These are phyloP conservation scores for Origma solitaria DNA, from an alignment of 2,113 vertebrate species.

Conservation along the genomic window DNA sequence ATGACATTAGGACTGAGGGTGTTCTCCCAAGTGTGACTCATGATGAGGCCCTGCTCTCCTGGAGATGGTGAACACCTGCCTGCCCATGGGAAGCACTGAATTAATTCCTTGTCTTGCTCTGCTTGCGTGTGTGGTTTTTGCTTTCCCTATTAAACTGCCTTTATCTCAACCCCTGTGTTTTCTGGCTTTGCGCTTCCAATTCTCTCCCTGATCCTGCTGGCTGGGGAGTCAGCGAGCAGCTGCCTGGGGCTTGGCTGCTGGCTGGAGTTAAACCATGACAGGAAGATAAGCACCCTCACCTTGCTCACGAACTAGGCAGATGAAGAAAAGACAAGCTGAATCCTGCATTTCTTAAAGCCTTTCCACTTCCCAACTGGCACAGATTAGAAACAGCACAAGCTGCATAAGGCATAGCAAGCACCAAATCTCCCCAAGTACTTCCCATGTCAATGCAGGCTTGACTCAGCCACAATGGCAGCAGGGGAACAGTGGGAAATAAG, in stretches of 20 bases:
- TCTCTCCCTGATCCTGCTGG: rapidly evolving
- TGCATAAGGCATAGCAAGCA: neutral
- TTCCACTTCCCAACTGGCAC: neutral
- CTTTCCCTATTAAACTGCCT: neutral
- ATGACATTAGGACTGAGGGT: neutral
- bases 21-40: neutral
- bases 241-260: neutral
- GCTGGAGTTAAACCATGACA: neutral
- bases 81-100: neutral
- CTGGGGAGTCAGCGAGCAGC: neutral
- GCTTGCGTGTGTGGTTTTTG: rapidly evolving
- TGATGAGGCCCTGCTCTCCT: neutral
- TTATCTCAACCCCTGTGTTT: neutral
- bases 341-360: neutral
- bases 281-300: neutral
- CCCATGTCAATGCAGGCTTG: neutral
- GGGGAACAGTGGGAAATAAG: neutral
- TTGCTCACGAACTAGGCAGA: neutral
- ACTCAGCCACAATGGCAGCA: neutral
- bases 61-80: neutral
- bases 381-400: neutral
- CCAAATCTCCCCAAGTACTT: neutral
- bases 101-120: neutral
- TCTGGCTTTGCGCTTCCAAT: neutral
- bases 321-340: neutral